phyloP scores from a whole-genome alignment of 2,888 invertebrate genomes.

The Andrena fulva region DNA sequence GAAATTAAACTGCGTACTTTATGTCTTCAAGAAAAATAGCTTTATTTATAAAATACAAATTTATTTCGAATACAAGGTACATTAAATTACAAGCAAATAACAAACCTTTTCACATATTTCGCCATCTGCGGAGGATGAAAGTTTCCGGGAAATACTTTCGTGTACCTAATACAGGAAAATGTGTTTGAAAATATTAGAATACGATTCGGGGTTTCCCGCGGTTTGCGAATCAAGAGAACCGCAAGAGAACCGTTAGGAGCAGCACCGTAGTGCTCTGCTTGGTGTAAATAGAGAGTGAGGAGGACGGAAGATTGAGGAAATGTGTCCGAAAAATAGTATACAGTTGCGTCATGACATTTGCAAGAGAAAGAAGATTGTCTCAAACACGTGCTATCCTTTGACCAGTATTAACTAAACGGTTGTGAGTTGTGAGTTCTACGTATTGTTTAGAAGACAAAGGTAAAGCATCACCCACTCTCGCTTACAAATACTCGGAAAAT shows the following conservation, averaged over 20 bases:
- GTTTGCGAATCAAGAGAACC: slow-evolving; percentile 3
- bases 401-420: neutral
- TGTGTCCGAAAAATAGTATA: neutral
- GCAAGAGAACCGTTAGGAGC: slow-evolving; percentile 12
- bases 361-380: neutral
- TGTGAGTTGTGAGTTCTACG: slow-evolving; percentile 18
- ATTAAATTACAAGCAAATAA: too few species aligned
- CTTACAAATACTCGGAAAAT: neutral
- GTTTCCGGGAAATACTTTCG: too few species aligned
- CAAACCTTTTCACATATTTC: too few species aligned
- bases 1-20: neutral
- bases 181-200: too few species aligned
- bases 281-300: neutral
- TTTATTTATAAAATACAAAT: too few species aligned
- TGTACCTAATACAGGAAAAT: too few species aligned
- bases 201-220: neutral
- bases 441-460: slow-evolving; percentile 44
- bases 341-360: slow-evolving; percentile 26
- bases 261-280: slow-evolving; percentile 15
- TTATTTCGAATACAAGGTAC: too few species aligned
- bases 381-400: neutral
- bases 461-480: slow-evolving; percentile 5
- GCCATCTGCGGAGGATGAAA: too few species aligned
- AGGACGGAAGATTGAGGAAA: neutral
- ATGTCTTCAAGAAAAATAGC: too few species aligned